phyloP scores from a whole-genome alignment of 2,113 vertebrate species.

The Oreochromis tanganicae region DNA sequence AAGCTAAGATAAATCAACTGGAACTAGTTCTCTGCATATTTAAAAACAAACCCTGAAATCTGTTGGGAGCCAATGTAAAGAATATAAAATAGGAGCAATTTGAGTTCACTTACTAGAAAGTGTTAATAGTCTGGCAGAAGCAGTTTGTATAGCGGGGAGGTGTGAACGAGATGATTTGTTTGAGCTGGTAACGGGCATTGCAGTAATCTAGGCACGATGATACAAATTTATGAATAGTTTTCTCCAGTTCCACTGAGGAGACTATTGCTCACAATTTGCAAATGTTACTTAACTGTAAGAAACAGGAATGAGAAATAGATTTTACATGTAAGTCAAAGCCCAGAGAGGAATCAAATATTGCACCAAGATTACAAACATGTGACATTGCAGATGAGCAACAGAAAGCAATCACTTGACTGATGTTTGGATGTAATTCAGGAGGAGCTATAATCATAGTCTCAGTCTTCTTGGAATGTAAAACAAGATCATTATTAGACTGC shows the following conservation, averaged over 20 bases:
- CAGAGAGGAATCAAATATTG: background rate
- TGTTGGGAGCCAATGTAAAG: rapidly evolving
- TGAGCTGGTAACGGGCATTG: background rate
- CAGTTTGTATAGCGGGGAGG: background rate
- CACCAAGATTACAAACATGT: no score
- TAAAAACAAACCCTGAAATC: background rate
- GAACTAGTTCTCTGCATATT: background rate
- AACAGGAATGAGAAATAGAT: background rate
- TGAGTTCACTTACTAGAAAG: background rate
- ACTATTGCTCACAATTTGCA: background rate
- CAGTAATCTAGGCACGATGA: background rate
- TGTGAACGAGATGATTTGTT: background rate
- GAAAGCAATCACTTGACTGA: background rate
- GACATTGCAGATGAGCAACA: background rate
- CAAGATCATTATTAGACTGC: background rate
- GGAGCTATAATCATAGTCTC: background rate
- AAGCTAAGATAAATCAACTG: background rate
- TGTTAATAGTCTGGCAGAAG: background rate
- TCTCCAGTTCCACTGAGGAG: background rate
- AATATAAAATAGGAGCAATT: background rate
- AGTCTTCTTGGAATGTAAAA: background rate
- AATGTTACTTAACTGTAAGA: background rate
- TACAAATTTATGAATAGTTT: background rate
- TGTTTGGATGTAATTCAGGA: background rate
- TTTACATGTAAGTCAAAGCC: background rate